phyloP scores from a whole-genome alignment of 1,140 invertebrate species.

The Drosophila ficusphila region DNA sequence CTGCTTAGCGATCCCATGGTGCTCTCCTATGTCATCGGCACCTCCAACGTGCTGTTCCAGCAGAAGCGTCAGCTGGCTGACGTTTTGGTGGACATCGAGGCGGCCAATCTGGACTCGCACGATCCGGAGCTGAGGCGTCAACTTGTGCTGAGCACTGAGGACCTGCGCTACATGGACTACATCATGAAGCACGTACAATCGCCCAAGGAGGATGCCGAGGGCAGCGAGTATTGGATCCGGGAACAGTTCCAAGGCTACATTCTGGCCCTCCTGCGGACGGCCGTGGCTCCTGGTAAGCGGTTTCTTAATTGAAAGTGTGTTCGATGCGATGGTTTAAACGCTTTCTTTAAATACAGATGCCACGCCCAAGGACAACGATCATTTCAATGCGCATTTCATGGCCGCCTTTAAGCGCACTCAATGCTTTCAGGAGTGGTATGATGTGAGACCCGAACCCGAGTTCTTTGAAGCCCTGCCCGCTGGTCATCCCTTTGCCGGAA shows the following conservation, averaged over 20 bases:
- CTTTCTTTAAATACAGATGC: constrained; percentile 81
- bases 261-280: constrained; percentile 93
- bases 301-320: too few relatives aligned
- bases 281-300: constrained; percentile 88
- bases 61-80: constrained; percentile 97
- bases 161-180: constrained; percentile 97
- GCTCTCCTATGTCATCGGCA: constrained; percentile 96
- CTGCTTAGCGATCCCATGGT: constrained; percentile 94
- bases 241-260: constrained; percentile 97
- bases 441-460: constrained; percentile 87
- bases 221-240: constrained; percentile 97
- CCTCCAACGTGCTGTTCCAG: constrained; percentile 98
- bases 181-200: constrained; percentile 93
- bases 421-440: constrained; percentile 94
- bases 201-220: constrained; percentile 92
- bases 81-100: constrained; percentile 94
- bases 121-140: constrained; percentile 93
- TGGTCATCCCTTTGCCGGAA: constrained; percentile 68
- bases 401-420: constrained; percentile 93
- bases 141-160: constrained; percentile 95
- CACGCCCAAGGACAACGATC: constrained; percentile 91
- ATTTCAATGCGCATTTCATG: constrained; percentile 95
- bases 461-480: constrained; percentile 83
- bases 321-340: too few relatives aligned
- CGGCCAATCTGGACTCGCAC: constrained; percentile 93